Evolutionary conservation across 2,797 vertebrate genomes (phyloP), one percentile per base, ranked within the genome.

Genomic region (Borostomias antarcticus): DNA sequence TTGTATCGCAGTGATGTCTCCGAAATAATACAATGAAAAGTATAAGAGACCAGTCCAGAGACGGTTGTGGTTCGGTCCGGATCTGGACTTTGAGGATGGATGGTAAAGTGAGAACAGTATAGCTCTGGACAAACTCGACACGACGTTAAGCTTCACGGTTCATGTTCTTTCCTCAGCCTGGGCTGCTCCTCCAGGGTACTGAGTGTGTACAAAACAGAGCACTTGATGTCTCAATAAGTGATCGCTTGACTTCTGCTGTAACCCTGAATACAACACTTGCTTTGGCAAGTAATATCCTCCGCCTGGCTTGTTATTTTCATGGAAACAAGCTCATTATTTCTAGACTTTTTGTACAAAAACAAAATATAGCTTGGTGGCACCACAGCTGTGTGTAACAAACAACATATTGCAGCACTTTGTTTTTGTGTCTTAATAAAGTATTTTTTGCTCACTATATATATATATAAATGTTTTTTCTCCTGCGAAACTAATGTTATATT

Each of bases 271-370:
- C 25, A 15, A 15, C 17, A 54, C 26, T 26, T 17, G 13, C 28
- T 5, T 26, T 15, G 25, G 7, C 35, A 37, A 19, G 7, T 4
- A 56, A 56, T 32, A n/a, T 28, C 26, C 29, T 28, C 11, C 26
- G 29, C 10, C 5, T 3, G 37, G 37, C 8, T 47, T 62, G 58
- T 45, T 47, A 63, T 33, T 51, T 63, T 30, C 48, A 63, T 51
- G 47, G 29, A 51, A 62, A 51, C 48, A 30, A 45, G 52, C 52
- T 45, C 26, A 65, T 56, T 56, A 65, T 43, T 54, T 29, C 2
- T 23, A 62, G 17, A 8, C 15, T 3, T 54, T 58, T 37, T 11
- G 5, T 40, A 25, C 23, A 25, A 58, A 58, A 23, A 37, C 19
- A 37, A 23, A 40, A 17, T 58, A 54, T 54, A 7, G 30, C 28